Evolutionary conservation across 2,797 vertebrate species (phyloP).

Genomic region (Xenops minutus): DNA sequence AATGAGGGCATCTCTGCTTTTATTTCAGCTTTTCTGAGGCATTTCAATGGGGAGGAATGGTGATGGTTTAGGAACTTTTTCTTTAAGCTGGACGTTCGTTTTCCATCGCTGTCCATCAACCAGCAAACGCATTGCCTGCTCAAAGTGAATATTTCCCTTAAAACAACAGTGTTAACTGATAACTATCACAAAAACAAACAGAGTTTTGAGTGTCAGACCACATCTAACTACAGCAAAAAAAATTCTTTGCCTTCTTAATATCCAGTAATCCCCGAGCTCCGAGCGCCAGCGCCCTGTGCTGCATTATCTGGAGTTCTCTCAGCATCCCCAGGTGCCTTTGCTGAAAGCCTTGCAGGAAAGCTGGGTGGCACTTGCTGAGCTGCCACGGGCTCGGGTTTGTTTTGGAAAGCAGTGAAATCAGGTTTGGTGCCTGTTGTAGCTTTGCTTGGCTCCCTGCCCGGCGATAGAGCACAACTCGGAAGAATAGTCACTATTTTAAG

Average conservation of each 20-base stretch:
- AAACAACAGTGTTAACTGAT: background rate
- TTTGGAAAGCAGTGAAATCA: background rate
- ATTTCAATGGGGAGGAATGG: background rate
- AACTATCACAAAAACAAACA: background rate
- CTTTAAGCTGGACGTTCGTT: background rate
- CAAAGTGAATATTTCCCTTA: background rate
- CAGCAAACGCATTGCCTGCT: background rate
- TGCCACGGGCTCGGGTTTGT: background rate
- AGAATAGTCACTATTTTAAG: conserved; percentile 57
- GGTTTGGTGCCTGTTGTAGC: background rate
- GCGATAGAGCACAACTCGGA: background rate
- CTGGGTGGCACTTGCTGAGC: conserved; percentile 6
- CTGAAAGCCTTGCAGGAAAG: background rate
- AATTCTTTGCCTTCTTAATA: background rate
- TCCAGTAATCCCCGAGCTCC: background rate
- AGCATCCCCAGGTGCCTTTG: background rate
- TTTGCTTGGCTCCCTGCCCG: conserved; percentile 22
- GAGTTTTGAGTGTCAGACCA: fast-evolving
- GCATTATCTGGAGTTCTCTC: fast-evolving
- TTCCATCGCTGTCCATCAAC: background rate
- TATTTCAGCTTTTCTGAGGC: conserved; percentile 55
- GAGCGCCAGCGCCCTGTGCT: background rate
- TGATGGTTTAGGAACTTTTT: background rate
- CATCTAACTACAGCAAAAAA: background rate
- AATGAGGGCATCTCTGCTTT: conserved; percentile 72